A percentile compares a stretch with the other conserved stretches of the same genome.
Evolutionary conservation across 2,113 vertebrate genomes (phyloP).

Genomic region (Brachypodius melanocephalos): DNA sequence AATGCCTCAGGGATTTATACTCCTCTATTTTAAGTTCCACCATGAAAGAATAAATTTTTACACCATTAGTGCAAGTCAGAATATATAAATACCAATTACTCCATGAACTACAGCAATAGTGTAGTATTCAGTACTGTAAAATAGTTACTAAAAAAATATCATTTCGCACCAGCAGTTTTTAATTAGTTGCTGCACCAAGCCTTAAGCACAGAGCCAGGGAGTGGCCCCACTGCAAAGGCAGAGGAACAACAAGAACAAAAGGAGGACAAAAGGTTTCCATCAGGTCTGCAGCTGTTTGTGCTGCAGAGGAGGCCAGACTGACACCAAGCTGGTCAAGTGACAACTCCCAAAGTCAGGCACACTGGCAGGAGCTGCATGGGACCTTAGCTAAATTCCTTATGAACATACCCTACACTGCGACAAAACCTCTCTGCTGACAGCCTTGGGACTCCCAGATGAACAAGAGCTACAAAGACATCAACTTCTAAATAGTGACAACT

Average conservation of each 20-base stretch:
- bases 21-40: neutral
- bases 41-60: neutral
- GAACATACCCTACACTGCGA: fast-evolving
- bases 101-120: neutral
- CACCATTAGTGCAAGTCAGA: neutral
- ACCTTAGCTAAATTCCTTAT: neutral
- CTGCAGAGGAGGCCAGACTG: neutral
- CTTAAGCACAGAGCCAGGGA: neutral
- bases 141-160: neutral
- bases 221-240: fast-evolving
- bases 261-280: fast-evolving
- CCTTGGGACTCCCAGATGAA: neutral
- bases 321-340: neutral
- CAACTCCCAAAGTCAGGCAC: neutral
- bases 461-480: neutral
- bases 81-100: neutral
- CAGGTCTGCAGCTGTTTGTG: fast-evolving
- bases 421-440: neutral
- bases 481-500: neutral
- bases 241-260: neutral
- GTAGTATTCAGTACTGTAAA: neutral
- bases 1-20: neutral
- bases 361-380: fast-evolving
- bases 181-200: neutral
- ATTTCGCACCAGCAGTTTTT: neutral